Conservation (phyloP, 2,888 invertebrate genomes). For the Euzophera pinguis region DNA sequence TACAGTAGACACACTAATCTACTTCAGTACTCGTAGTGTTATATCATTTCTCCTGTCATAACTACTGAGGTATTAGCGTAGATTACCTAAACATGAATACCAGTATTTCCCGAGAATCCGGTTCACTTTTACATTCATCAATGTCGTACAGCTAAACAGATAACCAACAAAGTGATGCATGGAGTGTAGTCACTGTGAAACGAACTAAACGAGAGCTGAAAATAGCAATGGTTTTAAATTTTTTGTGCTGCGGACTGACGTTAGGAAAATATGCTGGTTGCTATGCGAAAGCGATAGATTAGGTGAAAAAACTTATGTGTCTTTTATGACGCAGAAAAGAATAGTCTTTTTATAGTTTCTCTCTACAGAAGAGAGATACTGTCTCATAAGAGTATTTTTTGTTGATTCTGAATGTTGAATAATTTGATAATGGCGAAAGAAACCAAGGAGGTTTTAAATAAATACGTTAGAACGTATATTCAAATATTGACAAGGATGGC, state of each 20-base stretch:
- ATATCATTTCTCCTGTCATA: conserved; percentile 35
- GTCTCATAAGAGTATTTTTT: too few relatives aligned
- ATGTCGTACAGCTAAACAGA: conserved; percentile 45
- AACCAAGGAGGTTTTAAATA: too few relatives aligned
- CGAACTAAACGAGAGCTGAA: conserved; percentile 27
- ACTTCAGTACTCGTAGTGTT: conserved; percentile 25
- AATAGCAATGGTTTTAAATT: conserved; percentile 11
- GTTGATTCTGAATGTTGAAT: too few relatives aligned
- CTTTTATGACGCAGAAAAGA: too few relatives aligned
- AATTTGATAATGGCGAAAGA: too few relatives aligned
- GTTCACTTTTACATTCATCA: conserved; percentile 10
- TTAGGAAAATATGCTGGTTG: not conserved
- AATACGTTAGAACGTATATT: too few relatives aligned
- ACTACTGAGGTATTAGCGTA: not conserved
- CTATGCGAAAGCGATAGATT: not conserved
- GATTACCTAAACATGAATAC: conserved; percentile 8
- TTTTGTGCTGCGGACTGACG: not conserved
- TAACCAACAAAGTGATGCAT: conserved; percentile 67
- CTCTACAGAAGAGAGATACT: too few relatives aligned
- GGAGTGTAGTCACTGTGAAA: conserved; percentile 56
- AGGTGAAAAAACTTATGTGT: too few relatives aligned
- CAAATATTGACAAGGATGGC: too few relatives aligned
- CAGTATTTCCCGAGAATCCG: not conserved
- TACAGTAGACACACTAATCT: too few relatives aligned
- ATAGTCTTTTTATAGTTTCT: too few relatives aligned